Evolutionary conservation across 2,888 invertebrate genomes (phyloP).

Genomic region (Cryptus armator): DNA sequence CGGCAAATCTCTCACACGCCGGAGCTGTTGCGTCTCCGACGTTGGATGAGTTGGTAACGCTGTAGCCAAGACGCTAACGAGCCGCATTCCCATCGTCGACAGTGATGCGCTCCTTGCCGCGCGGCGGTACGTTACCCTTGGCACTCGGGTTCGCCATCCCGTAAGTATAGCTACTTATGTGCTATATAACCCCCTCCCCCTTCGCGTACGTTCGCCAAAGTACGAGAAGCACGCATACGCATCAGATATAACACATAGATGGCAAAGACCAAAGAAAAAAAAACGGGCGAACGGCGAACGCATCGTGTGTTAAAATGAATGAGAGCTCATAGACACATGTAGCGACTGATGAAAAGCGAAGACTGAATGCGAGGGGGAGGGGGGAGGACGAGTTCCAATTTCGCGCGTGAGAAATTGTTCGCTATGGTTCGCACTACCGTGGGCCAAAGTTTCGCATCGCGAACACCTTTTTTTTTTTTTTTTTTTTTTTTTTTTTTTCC

Average conservation of each 20-base stretch:
- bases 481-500: slow-evolving; percentile 17
- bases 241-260: slow-evolving; percentile 1
- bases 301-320: slow-evolving; percentile 12
- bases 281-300: not conserved
- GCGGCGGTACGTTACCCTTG: slow-evolving; percentile 29
- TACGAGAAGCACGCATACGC: slow-evolving; percentile 10
- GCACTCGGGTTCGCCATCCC: slow-evolving; percentile 36
- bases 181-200: not conserved
- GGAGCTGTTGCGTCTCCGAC: slow-evolving; percentile 6
- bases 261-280: slow-evolving; percentile 35
- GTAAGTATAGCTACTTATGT: slow-evolving; percentile 25
- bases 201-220: not conserved
- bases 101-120: not conserved
- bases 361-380: slow-evolving; percentile 20
- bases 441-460: not conserved
- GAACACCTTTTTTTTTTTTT: slow-evolving; percentile 1
- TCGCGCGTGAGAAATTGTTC: slow-evolving; percentile 65
- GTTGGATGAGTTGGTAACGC: slow-evolving; percentile 31
- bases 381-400: slow-evolving; percentile 58
- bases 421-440: slow-evolving; percentile 19
- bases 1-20: slow-evolving; percentile 47
- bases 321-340: slow-evolving; percentile 6
- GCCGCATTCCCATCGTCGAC: slow-evolving; percentile 76
- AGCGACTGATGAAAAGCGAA: slow-evolving; percentile 10
- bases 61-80: slow-evolving; percentile 74